These are phyloP conservation scores for Chelonus formosanus DNA, from an alignment of 2,888 invertebrate genomes.

Conservation along the genomic window DNA sequence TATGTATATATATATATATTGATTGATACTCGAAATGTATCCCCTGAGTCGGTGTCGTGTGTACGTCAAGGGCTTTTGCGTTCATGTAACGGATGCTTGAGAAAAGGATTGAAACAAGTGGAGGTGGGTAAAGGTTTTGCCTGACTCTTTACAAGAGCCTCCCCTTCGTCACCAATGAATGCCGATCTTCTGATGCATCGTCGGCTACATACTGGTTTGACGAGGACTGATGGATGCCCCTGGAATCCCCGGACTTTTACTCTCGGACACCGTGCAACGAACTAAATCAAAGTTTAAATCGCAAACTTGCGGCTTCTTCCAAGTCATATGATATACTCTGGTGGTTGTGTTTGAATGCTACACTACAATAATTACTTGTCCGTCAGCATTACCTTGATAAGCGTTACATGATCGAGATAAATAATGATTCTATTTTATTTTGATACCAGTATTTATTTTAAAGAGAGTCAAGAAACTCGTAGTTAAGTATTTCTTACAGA, in stretches of 20 bases:
- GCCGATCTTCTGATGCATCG: conserved; percentile 62
- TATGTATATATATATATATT: conserved; percentile 52
- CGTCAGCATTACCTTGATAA: no score
- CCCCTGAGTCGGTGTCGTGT: conserved; percentile 18
- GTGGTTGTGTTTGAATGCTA: no score
- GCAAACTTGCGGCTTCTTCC: conserved; percentile 47
- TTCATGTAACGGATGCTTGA: conserved; percentile 19
- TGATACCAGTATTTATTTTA: no score
- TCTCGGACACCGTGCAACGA: conserved; percentile 55
- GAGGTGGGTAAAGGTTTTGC: conserved; percentile 45
- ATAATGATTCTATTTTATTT: no score
- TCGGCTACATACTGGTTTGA: conserved; percentile 59
- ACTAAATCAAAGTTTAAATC: conserved; percentile 63
- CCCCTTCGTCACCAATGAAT: conserved; percentile 52
- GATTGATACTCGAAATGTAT: conserved; percentile 35
- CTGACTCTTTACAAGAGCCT: conserved; percentile 36
- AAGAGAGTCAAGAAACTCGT: no score
- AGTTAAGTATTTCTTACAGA: no score
- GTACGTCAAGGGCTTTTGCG: conserved; percentile 23
- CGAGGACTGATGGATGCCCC: conserved; percentile 65
- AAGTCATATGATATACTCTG: conserved; percentile 10
- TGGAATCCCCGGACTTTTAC: conserved; percentile 57
- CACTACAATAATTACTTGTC: no score
- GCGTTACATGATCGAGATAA: no score
- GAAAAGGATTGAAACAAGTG: conserved; percentile 35